A percentile compares a stretch with the other conserved stretches of the same genome.
Evolutionary conservation across 1,140 invertebrate genomes (phyloP).

Genomic region (Amphibalanus amphitrite): DNA sequence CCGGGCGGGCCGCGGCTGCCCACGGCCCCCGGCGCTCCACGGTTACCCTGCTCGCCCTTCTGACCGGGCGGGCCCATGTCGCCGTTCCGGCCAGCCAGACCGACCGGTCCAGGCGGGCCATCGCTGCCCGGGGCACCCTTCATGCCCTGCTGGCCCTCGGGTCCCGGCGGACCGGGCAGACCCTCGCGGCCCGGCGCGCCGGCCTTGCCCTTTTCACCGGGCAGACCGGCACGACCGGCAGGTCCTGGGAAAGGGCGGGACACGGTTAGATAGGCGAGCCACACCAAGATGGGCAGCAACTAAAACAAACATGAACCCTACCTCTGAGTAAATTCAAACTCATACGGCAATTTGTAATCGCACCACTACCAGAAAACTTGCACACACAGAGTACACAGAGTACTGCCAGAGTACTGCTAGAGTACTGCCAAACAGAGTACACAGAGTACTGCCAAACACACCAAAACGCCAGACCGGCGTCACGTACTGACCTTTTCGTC

Average conservation of each 20-base stretch:
- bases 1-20: conserved; percentile 45
- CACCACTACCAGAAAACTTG: too few species aligned
- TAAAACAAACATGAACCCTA: too few species aligned
- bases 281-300: too few species aligned
- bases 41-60: conserved; percentile 45
- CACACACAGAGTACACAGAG: too few species aligned
- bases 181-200: conserved; percentile 59
- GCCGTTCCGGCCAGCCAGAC: conserved; percentile 25
- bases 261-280: too few species aligned
- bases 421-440: too few species aligned
- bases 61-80: conserved; percentile 29
- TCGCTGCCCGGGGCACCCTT: conserved; percentile 56
- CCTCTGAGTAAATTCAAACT: too few species aligned
- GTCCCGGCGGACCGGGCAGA: conserved; percentile 57
- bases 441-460: too few species aligned
- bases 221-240: conserved; percentile 36
- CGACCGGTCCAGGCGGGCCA: conserved; percentile 43
- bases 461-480: too few species aligned
- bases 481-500: conserved; percentile 33
- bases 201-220: conserved; percentile 28
- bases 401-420: too few species aligned
- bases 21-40: conserved; percentile 42
- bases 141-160: conserved; percentile 66
- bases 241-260: too few species aligned
- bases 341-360: too few species aligned